Base-by-base conservation (phyloP, 2,888 invertebrate species). In the Tipula confusa region DNA sequence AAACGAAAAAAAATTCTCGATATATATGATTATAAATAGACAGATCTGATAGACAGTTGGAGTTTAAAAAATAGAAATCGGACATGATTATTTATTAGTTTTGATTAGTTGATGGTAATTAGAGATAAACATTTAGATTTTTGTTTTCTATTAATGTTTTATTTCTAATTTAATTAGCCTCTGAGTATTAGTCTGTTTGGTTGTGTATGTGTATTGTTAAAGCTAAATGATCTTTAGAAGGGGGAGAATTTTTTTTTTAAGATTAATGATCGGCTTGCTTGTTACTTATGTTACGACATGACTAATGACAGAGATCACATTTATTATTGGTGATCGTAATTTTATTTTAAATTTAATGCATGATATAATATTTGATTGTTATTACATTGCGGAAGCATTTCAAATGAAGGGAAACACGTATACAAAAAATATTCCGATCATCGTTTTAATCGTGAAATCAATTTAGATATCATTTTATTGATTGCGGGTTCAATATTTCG, bases 41-140 rank as follows among this genome's bases (percentile, higher is more conserved):
- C 64, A 64, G 64, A 64, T 64, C 64, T 64, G 64, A 64, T 64
- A 64, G 64, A 64, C 64, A 64, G 64, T 64, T 64, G 64, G 64
- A 64, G 64, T 64, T 64, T 64, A 64, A 64, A 64, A 64, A 64
- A 64, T 64, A 64, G 64, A 64, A 64, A 64, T 64, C 64, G 64
- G 64, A 64, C 64, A 64, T 64, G 64, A 64, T 64, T 64, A 64
- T 64, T 64, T 64, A 64, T 64, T 64, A 64, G 64, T 64, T 64
- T 64, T 64, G 64, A 64, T 64, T 64, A 64, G 64, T 64, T 24
- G 64, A 64, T 64, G 64, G 64, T 64, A 64, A 64, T 64, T 64
- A 64, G 64, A 64, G 64, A 64, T 64, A 64, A 64, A 64, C 64
- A 64, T 64, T 64, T 64, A 64, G 64, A 64, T 64, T 64, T 24